Conservation (phyloP, 2,113 vertebrate genomes). For the Heteronetta atricapilla region DNA sequence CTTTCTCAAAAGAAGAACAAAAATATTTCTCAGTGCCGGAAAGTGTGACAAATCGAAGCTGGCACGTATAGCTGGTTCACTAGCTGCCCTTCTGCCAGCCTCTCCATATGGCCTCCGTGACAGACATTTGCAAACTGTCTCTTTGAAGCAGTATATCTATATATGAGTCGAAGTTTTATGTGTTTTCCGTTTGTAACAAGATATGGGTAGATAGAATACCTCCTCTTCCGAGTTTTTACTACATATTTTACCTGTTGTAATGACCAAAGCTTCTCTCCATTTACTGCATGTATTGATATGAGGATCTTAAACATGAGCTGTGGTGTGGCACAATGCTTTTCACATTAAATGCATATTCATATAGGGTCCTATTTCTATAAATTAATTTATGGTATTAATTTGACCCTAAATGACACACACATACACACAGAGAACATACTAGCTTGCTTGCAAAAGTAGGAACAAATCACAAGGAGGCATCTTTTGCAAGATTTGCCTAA, state of each 20-base stretch:
- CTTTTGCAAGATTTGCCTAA: neutral
- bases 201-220: neutral
- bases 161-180: neutral
- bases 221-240: neutral
- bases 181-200: neutral
- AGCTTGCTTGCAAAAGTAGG: neutral
- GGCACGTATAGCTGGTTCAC: slow-evolving; percentile 68
- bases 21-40: slow-evolving; percentile 12
- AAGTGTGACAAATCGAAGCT: slow-evolving; percentile 59
- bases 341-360: neutral
- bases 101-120: slow-evolving; percentile 56
- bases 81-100: slow-evolving; percentile 68
- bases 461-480: neutral
- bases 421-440: neutral
- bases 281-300: neutral
- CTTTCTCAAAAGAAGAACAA: neutral
- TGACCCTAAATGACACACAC: neutral
- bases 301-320: rapidly evolving
- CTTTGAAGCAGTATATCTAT: neutral
- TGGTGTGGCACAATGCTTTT: neutral
- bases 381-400: neutral
- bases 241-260: neutral
- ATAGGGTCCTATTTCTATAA: neutral
- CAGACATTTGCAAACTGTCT: slow-evolving; percentile 29
- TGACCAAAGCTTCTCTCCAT: neutral